Evolutionary conservation across 2,797 vertebrate genomes (phyloP), one percentile per base, ranked within the genome.

Genomic region (Toxotes lorentzi): DNA sequence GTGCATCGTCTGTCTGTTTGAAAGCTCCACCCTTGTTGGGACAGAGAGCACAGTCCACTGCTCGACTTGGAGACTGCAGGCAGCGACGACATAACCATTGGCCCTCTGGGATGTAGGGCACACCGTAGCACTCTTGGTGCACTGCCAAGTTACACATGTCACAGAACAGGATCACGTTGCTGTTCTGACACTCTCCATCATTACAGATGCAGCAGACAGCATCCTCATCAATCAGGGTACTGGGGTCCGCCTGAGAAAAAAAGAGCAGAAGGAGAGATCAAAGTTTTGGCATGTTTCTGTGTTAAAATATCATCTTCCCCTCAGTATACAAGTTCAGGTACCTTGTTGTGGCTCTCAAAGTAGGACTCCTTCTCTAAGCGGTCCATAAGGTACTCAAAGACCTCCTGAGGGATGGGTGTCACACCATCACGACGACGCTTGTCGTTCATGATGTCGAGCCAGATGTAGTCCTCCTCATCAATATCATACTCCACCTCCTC

Each of bases 111-210:
- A 99, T 99, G 83, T 99, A 99, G 72, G 98, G 98, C 54, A 99
- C 98, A 4, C 98, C 98, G 0, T 99, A 99, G 93, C 98, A 99
- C 94, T 99, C 98, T 89, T 99, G 98, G 88, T 99, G 98, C 24
- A 99, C 98, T 0, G 98, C 98, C 92, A 99, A 92, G 95, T 99
- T 99, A 90, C 98, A 99, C 98, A 99, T 99, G 93, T 99, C 98
- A 5, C 98, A 99, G 93, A 99, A 99, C 66, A 99, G 96, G 93
- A 99, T 99, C 72, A 99, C 98, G 0, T 99, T 99, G 94, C 98
- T 99, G 93, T 98, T 99, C 95, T 99, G 98, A 89, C 98, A 99
- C 90, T 99, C 98, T 13, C 98, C 98, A 0, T 99, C 98, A 0
- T 99, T 99, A 85, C 98, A 99, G 93, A 99, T 99, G 88, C 98